Percentiles rank a stretch among this genome's conserved stretches.
These are phyloP conservation scores for Ginglymostoma cirratum DNA, from an alignment of 2,113 vertebrate genomes.

Conservation along the genomic window DNA sequence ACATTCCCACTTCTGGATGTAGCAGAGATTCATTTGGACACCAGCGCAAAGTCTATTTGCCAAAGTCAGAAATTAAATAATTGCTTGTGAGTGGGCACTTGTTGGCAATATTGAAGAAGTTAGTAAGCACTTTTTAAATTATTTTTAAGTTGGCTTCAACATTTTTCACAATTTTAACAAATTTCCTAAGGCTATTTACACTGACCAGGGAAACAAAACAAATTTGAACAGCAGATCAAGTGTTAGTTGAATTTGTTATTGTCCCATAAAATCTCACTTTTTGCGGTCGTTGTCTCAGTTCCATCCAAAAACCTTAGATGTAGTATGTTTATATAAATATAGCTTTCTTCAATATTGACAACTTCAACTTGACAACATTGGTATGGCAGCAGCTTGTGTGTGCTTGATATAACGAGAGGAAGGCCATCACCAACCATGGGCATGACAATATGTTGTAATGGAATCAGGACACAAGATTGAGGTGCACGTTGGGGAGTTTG, in stretches of 20 bases:
- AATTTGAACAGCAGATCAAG: neutral
- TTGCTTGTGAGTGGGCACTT: neutral
- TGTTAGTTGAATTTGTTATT: neutral
- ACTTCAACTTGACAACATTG: neutral
- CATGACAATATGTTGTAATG: neutral
- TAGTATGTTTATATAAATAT: neutral
- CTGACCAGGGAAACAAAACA: neutral
- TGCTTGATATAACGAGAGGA: neutral
- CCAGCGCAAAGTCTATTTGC: neutral
- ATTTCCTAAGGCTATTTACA: neutral
- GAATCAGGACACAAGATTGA: neutral
- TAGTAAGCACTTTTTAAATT: neutral
- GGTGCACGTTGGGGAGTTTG: neutral
- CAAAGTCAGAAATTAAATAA: neutral
- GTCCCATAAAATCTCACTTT: neutral
- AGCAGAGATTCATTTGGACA: neutral
- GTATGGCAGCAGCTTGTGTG: neutral
- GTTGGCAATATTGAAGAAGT: neutral
- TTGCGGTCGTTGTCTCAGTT: neutral
- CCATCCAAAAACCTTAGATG: neutral
- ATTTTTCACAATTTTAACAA: neutral
- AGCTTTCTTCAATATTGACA: neutral
- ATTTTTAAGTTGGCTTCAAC: neutral
- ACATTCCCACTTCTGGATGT: neutral
- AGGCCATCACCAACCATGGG: neutral